These are phyloP conservation scores for Argyrosomus japonicus DNA, from an alignment of 2,113 vertebrate species.

Conservation along the genomic window DNA sequence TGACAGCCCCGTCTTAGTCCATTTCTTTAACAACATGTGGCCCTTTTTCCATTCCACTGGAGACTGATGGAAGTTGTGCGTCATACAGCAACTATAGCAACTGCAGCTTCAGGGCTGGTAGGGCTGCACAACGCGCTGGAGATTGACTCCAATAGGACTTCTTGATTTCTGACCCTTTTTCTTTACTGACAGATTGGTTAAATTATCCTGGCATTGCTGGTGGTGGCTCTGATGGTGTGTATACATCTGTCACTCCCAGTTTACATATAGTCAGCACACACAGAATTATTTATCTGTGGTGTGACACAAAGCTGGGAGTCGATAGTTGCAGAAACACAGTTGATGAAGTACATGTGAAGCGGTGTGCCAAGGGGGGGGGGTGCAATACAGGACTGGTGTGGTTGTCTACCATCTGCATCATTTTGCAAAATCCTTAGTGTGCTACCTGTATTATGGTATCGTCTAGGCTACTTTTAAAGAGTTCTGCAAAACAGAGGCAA, in stretches of 20 bases:
- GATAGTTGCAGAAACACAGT: not conserved
- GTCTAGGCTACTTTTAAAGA: not conserved
- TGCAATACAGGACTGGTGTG: not conserved
- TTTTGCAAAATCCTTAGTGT: not conserved
- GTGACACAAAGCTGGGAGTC: not conserved
- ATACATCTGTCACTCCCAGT: conserved; percentile 6
- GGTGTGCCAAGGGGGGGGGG: not conserved
- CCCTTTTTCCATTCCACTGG: conserved; percentile 57
- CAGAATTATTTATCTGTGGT: not conserved
- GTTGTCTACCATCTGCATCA: not conserved
- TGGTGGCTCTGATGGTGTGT: conserved; percentile 19
- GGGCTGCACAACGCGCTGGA: conserved; percentile 31
- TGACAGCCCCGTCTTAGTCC: conserved; percentile 54
- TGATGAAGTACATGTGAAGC: not conserved
- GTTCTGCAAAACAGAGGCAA: not conserved
- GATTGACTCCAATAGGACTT: conserved; percentile 50
- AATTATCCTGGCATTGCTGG: conserved; percentile 23
- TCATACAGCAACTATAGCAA: conserved; percentile 18
- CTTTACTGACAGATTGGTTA: conserved; percentile 41
- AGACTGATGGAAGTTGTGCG: conserved; percentile 55
- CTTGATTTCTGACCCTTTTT: conserved; percentile 53
- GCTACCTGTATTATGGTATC: not conserved
- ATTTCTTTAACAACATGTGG: conserved; percentile 74
- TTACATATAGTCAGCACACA: not conserved
- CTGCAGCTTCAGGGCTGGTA: conserved; percentile 29